A percentile compares a stretch with the other conserved stretches of the same genome.
phyloP scores from a whole-genome alignment of 2,888 invertebrate genomes.

The Callimorpha dominula region DNA sequence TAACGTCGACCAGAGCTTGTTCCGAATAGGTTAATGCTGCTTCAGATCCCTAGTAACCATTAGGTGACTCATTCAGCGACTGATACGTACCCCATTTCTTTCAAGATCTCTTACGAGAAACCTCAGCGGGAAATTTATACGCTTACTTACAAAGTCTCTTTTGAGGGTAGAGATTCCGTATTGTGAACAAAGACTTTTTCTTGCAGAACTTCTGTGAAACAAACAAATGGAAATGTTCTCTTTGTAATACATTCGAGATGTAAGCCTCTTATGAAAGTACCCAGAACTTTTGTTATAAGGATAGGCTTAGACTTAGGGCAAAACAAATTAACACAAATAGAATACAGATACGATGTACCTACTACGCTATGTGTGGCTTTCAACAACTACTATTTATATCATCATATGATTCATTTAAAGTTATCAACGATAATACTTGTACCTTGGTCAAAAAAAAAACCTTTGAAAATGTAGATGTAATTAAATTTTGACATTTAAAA shows the following conservation, averaged over 20 bases:
- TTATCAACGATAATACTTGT: neutral
- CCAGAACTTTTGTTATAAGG: constrained; percentile 11
- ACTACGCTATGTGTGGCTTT: too few relatives aligned
- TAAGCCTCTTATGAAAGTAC: constrained; percentile 6
- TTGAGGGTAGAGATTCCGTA: neutral
- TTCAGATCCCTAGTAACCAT: neutral
- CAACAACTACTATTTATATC: too few relatives aligned
- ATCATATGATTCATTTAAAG: neutral
- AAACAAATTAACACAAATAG: neutral
- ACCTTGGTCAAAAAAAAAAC: neutral
- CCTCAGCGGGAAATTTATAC: neutral
- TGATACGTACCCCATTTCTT: neutral
- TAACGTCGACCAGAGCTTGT: neutral
- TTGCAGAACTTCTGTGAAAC: constrained; percentile 6
- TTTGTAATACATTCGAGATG: constrained; percentile 16
- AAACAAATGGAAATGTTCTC: constrained; percentile 12
- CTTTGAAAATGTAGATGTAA: too few relatives aligned
- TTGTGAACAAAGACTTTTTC: constrained; percentile 9
- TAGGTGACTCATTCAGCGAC: neutral
- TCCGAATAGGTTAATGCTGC: neutral
- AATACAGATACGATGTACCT: neutral
- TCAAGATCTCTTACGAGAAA: neutral
- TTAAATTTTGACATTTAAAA: neutral
- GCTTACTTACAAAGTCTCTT: constrained; percentile 16
- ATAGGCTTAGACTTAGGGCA: neutral